Percentiles rank a stretch among this genome's conserved stretches.
Conservation (phyloP, 2,113 vertebrate genomes). For the Sphaerodactylus townsendi region DNA sequence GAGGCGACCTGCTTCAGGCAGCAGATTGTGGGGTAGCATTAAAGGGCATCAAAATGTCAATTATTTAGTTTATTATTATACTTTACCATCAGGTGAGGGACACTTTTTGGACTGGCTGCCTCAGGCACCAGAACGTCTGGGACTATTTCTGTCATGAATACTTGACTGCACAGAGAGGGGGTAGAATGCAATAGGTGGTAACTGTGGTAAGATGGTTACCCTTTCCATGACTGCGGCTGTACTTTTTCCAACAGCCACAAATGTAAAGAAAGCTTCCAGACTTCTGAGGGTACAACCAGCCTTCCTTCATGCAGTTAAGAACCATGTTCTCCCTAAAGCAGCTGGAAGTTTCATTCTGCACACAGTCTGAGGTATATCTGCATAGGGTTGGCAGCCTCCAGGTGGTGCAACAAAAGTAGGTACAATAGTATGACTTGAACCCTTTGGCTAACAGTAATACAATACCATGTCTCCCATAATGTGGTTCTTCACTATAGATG, state of each 20-base stretch:
- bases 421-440: too few relatives aligned
- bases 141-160: background rate
- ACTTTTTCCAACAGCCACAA: background rate
- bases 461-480: too few relatives aligned
- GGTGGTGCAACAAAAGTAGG: too few relatives aligned
- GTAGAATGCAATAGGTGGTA: background rate
- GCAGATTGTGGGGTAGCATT: background rate
- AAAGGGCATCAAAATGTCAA: background rate
- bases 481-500: too few relatives aligned
- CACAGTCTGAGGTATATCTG: background rate
- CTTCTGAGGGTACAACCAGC: background rate
- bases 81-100: background rate
- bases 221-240: background rate
- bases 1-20: background rate
- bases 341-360: background rate
- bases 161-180: background rate
- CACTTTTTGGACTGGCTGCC: background rate
- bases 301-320: background rate
- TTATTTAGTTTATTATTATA: background rate
- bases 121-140: background rate
- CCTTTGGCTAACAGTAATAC: too few relatives aligned
- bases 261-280: background rate
- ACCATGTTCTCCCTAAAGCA: background rate
- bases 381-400: too few relatives aligned
- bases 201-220: background rate